A percentile compares a stretch with the other conserved stretches of the same genome.
These are phyloP conservation scores for Jacana jacana DNA, from an alignment of 2,113 vertebrate species.

Conservation along the genomic window DNA sequence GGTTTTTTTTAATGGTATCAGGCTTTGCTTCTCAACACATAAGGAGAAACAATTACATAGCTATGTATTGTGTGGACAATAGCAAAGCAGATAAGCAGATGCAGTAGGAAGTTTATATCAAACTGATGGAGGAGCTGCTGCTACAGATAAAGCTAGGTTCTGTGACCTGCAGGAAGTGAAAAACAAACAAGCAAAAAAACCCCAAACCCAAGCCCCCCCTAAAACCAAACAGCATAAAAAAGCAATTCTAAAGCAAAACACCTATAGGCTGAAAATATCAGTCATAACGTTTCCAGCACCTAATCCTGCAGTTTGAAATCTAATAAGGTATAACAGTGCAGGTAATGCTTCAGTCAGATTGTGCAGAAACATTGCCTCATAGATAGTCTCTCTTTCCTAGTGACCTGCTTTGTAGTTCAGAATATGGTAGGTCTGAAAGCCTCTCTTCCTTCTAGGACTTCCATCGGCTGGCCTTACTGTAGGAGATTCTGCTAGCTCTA, in stretches of 20 bases:
- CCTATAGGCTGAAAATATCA: not conserved
- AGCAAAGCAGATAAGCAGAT: not conserved
- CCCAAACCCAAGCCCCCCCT: not conserved
- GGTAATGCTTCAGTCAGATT: not conserved
- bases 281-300: not conserved
- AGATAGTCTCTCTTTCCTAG: not conserved
- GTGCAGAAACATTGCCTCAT: not conserved
- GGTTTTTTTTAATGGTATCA: not conserved
- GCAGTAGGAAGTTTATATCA: not conserved
- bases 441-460: not conserved
- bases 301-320: not conserved
- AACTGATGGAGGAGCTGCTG: not conserved
- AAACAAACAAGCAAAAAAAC: not conserved
- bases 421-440: not conserved
- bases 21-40: conserved; percentile 7
- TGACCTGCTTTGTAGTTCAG: not conserved
- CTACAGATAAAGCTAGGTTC: not conserved
- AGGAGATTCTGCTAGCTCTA: not conserved
- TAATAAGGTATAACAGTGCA: not conserved
- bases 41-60: conserved; percentile 6
- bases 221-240: not conserved
- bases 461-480: not conserved
- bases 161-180: not conserved
- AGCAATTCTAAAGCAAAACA: not conserved
- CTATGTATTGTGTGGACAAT: not conserved